A percentile compares a stretch with the other conserved stretches of the same genome.
These are phyloP conservation scores for Anseranas semipalmata DNA, from an alignment of 2,113 vertebrate species.

Conservation along the genomic window DNA sequence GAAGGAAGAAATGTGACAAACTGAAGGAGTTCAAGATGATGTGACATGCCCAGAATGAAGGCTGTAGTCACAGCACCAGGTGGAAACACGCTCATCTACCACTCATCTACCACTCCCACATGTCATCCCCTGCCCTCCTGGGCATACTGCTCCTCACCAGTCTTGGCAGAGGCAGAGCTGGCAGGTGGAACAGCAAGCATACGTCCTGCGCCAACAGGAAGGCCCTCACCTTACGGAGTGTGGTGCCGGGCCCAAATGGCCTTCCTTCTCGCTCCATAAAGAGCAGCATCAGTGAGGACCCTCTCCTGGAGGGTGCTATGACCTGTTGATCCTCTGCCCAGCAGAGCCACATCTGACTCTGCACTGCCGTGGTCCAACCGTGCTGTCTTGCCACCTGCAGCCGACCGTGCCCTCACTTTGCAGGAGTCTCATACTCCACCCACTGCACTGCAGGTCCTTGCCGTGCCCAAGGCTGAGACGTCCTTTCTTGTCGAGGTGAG, in stretches of 20 bases:
- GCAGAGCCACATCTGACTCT: neutral
- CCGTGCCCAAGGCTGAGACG: neutral
- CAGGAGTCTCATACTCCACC: neutral
- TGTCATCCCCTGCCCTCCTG: neutral
- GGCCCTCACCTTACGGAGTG: neutral
- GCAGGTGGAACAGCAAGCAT: neutral
- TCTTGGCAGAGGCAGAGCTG: neutral
- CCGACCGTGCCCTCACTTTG: neutral
- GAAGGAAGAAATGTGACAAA: neutral
- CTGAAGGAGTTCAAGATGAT: neutral
- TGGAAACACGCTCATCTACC: neutral
- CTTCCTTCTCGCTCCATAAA: neutral
- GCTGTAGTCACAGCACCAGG: neutral
- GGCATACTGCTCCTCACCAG: neutral
- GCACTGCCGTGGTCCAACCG: neutral
- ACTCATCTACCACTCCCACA: neutral
- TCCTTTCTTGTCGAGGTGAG: rapidly evolving
- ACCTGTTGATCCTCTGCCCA: neutral
- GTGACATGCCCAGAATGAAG: neutral
- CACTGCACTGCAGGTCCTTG: rapidly evolving
- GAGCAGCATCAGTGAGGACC: neutral
- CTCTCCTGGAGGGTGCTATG: neutral
- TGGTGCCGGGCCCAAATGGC: neutral
- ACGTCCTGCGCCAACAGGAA: neutral
- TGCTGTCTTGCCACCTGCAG: rapidly evolving